Evolutionary conservation across 2,113 vertebrate genomes (phyloP).

Genomic region (Leucoraja erinaceus): DNA sequence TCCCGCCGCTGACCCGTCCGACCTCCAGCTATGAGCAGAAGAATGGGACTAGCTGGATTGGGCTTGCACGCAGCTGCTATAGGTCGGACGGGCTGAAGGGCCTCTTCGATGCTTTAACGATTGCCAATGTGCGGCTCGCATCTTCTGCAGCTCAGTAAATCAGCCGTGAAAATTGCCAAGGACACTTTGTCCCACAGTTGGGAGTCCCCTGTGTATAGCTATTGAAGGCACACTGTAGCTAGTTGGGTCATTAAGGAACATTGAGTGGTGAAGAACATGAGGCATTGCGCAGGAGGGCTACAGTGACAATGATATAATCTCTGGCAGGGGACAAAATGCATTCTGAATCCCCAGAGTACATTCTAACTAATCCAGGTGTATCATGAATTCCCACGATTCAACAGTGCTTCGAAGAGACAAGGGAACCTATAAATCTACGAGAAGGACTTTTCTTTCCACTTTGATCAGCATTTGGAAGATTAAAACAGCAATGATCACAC

Average conservation of each 20-base stretch:
- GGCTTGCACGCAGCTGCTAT: too few relatives aligned
- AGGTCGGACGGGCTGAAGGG: too few relatives aligned
- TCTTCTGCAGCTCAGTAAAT: not conserved
- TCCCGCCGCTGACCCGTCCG: too few relatives aligned
- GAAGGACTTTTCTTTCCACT: not conserved
- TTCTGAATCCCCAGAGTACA: not conserved
- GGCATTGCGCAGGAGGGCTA: not conserved
- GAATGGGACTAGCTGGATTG: too few relatives aligned
- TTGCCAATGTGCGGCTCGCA: not conserved
- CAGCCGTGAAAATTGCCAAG: not conserved
- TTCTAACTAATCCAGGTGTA: too few relatives aligned
- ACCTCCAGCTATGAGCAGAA: too few relatives aligned
- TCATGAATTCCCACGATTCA: not conserved
- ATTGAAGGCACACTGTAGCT: not conserved
- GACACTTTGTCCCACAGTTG: not conserved
- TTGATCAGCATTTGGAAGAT: not conserved
- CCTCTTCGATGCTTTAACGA: too few relatives aligned
- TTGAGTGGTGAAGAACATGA: not conserved
- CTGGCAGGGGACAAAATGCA: not conserved
- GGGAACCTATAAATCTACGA: too few relatives aligned
- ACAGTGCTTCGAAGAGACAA: not conserved
- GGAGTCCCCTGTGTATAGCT: not conserved
- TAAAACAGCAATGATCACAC: too few relatives aligned
- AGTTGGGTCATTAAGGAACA: not conserved
- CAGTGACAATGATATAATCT: not conserved